A percentile compares a stretch with the other conserved stretches of the same genome.
phyloP scores from a whole-genome alignment of 2,888 invertebrate genomes.

The Epirrhoe tristata region DNA sequence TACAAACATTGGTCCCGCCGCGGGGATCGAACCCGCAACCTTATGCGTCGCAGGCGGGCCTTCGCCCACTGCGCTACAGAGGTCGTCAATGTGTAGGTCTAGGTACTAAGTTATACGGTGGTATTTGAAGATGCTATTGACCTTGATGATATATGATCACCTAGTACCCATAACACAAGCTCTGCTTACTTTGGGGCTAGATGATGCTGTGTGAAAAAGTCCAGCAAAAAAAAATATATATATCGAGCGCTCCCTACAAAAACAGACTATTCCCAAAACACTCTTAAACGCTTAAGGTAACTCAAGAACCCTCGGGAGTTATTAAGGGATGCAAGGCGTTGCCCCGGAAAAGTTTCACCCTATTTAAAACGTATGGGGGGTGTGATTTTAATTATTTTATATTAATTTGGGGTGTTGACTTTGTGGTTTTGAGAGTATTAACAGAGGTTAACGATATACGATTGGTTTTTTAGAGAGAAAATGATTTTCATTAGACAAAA shows the following conservation, averaged over 20 bases:
- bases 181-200: no score
- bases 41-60: no score
- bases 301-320: conserved; percentile 36
- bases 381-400: conserved; percentile 61
- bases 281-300: conserved; percentile 44
- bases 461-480: conserved; percentile 13
- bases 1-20: no score
- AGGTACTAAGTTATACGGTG: no score
- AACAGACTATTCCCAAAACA: conserved; percentile 16
- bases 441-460: conserved; percentile 20
- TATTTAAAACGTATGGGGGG: conserved; percentile 53
- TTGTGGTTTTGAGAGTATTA: conserved; percentile 38
- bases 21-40: no score
- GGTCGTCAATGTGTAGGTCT: no score
- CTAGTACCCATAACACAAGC: no score
- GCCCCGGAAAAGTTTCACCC: conserved; percentile 55
- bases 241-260: conserved; percentile 1
- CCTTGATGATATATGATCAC: no score
- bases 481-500: not conserved
- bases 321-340: conserved; percentile 53
- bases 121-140: no score
- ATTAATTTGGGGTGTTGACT: conserved; percentile 32
- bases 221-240: no score
- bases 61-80: no score
- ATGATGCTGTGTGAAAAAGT: no score